Conservation (phyloP, 2,113 vertebrate species). For the Rhinoptilus africanus region DNA sequence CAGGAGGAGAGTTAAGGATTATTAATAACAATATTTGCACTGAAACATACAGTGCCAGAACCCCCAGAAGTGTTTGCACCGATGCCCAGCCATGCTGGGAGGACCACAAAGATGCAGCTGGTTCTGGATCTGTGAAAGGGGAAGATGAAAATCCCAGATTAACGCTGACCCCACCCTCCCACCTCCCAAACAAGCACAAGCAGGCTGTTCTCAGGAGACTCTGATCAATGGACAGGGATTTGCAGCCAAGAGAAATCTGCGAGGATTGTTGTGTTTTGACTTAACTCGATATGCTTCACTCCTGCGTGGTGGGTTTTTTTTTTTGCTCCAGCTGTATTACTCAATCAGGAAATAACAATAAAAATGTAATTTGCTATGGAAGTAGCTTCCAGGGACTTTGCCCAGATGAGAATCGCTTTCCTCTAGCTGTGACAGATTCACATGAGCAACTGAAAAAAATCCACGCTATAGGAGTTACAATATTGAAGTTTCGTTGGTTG, state of each 20-base stretch:
- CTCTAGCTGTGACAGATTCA: background rate
- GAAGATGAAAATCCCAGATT: background rate
- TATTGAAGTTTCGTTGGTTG: background rate
- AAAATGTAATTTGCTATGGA: background rate
- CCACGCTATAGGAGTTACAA: rapidly evolving
- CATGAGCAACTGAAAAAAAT: background rate
- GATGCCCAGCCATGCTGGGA: background rate
- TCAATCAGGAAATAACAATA: conserved; percentile 31
- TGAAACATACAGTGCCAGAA: background rate
- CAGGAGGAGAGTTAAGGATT: background rate
- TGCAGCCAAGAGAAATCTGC: background rate
- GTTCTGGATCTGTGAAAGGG: background rate
- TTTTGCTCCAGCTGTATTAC: background rate
- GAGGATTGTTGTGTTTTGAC: background rate
- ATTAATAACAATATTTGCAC: background rate
- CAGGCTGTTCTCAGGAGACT: background rate
- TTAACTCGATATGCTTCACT: background rate
- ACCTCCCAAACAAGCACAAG: background rate
- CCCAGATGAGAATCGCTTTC: background rate
- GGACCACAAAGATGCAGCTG: background rate
- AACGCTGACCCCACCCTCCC: background rate
- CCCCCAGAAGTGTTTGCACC: background rate
- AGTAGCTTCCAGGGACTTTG: background rate
- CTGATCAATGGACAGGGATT: background rate
- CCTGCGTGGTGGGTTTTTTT: background rate